A percentile compares a stretch with the other conserved stretches of the same genome.
These are phyloP conservation scores for Sebastes nivosus DNA, from an alignment of 2,797 vertebrate species.

Conservation along the genomic window DNA sequence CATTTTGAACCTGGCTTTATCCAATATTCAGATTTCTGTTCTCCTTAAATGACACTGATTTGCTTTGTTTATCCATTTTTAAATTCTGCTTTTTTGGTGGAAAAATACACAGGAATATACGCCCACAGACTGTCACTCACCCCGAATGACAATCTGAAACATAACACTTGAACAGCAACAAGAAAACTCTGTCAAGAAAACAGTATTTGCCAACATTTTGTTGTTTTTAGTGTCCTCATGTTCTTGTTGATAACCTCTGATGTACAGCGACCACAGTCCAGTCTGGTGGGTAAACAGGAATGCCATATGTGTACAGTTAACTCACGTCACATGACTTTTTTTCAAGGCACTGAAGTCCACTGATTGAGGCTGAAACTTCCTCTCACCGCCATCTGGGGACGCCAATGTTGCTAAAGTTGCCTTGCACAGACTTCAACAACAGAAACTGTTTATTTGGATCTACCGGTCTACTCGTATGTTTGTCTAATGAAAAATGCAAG, in stretches of 20 bases:
- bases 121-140: not conserved
- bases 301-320: not conserved
- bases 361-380: not conserved
- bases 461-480: no score
- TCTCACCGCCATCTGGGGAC: not conserved
- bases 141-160: not conserved
- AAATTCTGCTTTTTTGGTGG: not conserved
- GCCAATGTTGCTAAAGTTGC: not conserved
- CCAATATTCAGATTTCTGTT: no score
- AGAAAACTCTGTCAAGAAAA: not conserved
- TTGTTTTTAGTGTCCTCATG: not conserved
- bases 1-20: no score
- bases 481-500: not conserved
- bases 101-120: not conserved
- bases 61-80: not conserved
- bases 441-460: not conserved
- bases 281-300: constrained; percentile 10
- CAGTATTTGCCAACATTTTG: not conserved
- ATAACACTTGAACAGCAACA: not conserved
- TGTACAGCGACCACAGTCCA: constrained; percentile 13
- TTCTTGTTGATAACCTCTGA: not conserved
- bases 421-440: not conserved
- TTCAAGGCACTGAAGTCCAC: not conserved
- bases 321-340: not conserved
- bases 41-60: not conserved